Evolutionary conservation across 1,140 invertebrate species (phyloP).

Genomic region (Lepidotrigona ventralis): DNA sequence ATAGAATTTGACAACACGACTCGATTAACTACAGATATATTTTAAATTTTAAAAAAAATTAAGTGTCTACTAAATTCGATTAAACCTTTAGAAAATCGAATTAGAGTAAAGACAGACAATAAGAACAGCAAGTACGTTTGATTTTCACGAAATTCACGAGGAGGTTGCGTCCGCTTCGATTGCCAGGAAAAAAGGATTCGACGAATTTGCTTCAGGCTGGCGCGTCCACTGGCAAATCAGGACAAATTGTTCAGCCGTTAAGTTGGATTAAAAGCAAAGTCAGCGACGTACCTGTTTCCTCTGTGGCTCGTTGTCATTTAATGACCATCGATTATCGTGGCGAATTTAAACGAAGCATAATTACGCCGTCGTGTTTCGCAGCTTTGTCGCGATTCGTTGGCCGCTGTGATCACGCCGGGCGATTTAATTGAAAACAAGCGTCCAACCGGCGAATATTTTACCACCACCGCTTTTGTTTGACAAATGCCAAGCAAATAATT

Average conservation of each 20-base stretch:
- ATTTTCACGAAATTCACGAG: slow-evolving; percentile 1
- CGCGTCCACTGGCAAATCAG: background rate
- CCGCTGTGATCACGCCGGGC: slow-evolving; percentile 27
- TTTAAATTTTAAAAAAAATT: background rate
- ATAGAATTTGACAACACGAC: too few species aligned
- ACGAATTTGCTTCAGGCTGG: background rate
- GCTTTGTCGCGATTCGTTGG: slow-evolving; percentile 51
- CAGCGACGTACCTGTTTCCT: slow-evolving; percentile 34
- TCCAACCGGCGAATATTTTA: background rate
- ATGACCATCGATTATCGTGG: slow-evolving; percentile 61
- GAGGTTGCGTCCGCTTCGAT: background rate
- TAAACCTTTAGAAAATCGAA: background rate
- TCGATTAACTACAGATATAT: background rate
- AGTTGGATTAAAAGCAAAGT: slow-evolving; percentile 57
- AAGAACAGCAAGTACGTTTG: background rate
- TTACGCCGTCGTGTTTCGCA: slow-evolving; percentile 44
- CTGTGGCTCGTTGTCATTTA: slow-evolving; percentile 35
- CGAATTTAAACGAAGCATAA: slow-evolving; percentile 61
- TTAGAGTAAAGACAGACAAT: background rate
- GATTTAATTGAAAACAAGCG: slow-evolving; percentile 54
- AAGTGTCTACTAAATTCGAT: background rate
- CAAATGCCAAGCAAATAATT: slow-evolving; percentile 38
- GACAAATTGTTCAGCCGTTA: slow-evolving; percentile 48
- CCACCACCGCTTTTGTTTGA: slow-evolving; percentile 9
- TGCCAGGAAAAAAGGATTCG: slow-evolving; percentile 15